Evolutionary conservation across 1,140 invertebrate genomes (phyloP), one percentile per base, ranked within the genome.

Genomic region (Brachionus rubens): DNA sequence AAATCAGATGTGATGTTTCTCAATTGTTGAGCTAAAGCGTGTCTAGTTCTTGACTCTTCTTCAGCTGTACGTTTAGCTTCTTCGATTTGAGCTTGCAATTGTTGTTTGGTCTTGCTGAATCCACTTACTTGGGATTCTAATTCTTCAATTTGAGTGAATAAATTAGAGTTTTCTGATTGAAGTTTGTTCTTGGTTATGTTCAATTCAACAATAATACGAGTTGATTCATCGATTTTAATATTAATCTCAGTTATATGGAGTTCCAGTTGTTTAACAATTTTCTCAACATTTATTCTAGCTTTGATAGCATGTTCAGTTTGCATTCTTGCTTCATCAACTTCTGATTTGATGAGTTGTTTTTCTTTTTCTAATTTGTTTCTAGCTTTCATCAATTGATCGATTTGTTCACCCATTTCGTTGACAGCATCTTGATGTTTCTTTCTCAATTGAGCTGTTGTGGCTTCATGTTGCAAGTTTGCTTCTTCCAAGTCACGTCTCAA

Each of bases 391-490:
- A 99, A 90, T 84, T 97, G 94, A 87, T 99, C 96, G 83, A 99
- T 93, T 87, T 99, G 96, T 87, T 99, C 96, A 80, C 93, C 92
- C 90, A 99, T 94, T 86, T 98, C 94, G 77, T 81, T 84, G 81
- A 97, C 92, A 82, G 94, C 92, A 87, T 99, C 96, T 85, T 98
- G 97, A 88, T 98, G 93, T 89, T 99, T 99, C 90, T 99, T 99
- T 86, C 96, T 91, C 79, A 98, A 89, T 84, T 91, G 92, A 80
- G 92, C 91, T 80, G 98, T 88, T 79, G 93, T 92, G 78, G 92
- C 90, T 87, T 99, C 96, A 85, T 98, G 94, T 86, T 98, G 94
- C 84, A 98, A 93, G 87, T 97, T 96, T 81, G 92, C 89, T 86
- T 99, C 96, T 85, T 99, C 96, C 80, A 99, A 89, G 86, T 99